These are phyloP conservation scores for Brachionus koreanus DNA, from an alignment of 1,140 invertebrate genomes.

Conservation along the genomic window DNA sequence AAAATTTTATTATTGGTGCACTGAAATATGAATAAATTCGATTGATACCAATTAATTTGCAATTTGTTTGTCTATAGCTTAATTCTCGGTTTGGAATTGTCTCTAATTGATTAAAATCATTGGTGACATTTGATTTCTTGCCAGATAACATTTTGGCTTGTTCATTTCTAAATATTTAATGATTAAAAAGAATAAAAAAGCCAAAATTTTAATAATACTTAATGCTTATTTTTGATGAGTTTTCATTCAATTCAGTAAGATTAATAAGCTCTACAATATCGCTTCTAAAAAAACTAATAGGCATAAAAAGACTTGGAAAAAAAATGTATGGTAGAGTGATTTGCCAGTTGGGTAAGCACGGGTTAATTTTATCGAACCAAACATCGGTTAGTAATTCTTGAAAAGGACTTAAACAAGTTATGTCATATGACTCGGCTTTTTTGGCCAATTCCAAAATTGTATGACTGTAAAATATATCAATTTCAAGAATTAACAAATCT, in stretches of 20 bases:
- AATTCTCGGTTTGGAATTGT: conserved; percentile 34
- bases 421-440: conserved; percentile 11
- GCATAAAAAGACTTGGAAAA: conserved; percentile 22
- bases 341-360: conserved; percentile 26
- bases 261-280: conserved; percentile 39
- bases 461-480: conserved; percentile 28
- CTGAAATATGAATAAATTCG: conserved; percentile 39
- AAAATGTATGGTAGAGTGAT: conserved; percentile 32
- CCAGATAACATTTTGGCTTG: neutral
- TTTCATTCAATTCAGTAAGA: conserved; percentile 39
- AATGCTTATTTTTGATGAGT: conserved; percentile 28
- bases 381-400: conserved; percentile 41
- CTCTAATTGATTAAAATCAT: conserved; percentile 18
- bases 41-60: conserved; percentile 1
- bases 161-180: conserved; percentile 20
- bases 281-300: conserved; percentile 40
- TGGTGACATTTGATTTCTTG: neutral
- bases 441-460: conserved; percentile 23
- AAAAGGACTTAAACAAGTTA: neutral
- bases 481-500: conserved; percentile 34
- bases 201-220: neutral
- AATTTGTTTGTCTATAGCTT: conserved; percentile 34
- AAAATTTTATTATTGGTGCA: conserved; percentile 40
- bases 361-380: conserved; percentile 44
- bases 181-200: neutral